Evolutionary conservation across 2,113 vertebrate species (phyloP).

Genomic region (Camelus bactrianus): DNA sequence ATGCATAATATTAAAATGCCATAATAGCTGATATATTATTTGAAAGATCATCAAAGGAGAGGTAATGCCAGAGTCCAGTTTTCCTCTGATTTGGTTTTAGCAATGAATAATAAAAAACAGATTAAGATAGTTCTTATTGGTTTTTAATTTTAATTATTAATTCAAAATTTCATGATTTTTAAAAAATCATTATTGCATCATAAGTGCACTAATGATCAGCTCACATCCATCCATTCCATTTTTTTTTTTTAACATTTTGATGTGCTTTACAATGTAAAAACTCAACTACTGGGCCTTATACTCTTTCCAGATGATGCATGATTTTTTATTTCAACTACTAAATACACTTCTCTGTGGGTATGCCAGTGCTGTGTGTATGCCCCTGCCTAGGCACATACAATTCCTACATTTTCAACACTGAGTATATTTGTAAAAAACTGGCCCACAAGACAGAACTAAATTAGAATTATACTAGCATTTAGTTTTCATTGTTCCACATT

Average conservation of each 20-base stretch:
- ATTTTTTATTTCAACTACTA: background rate
- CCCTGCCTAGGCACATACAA: background rate
- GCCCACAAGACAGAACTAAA: background rate
- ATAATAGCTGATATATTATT: background rate
- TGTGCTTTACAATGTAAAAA: background rate
- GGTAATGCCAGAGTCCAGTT: background rate
- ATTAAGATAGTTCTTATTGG: background rate
- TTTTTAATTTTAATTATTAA: background rate
- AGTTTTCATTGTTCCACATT: background rate
- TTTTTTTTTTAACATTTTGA: background rate
- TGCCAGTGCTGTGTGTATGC: background rate
- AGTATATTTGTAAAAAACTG: conserved; percentile 16
- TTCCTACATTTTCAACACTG: background rate
- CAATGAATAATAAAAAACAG: background rate
- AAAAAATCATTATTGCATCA: background rate
- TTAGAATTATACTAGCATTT: conserved; percentile 14
- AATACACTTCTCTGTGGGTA: background rate
- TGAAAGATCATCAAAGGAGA: background rate
- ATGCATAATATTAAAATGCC: background rate
- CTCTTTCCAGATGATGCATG: background rate
- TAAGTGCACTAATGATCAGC: background rate
- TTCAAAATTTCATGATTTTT: background rate
- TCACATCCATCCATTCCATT: background rate
- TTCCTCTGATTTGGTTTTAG: background rate
- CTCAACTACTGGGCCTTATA: background rate